Evolutionary conservation across 2,888 invertebrate species (phyloP), one percentile per base, ranked within the genome.

Genomic region (Spicauda simplicius): DNA sequence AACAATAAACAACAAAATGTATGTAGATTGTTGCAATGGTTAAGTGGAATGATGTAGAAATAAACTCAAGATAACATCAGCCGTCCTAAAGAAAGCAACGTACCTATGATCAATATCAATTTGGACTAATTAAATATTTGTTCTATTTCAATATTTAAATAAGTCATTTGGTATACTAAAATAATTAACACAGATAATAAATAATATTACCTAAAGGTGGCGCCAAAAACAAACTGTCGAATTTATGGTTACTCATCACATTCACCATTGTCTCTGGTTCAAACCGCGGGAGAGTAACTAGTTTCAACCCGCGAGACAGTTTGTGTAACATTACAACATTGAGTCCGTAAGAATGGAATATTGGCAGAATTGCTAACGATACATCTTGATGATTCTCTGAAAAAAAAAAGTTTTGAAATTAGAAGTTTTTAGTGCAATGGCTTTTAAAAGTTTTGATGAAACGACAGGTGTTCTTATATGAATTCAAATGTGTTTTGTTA

Each of bases 271-370:
- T 88, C 0, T 95, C 94, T 0, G 96, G 95, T 52, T 96, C 95
- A 80, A 98, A 98, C 80, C 94, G 95, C 0, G 97, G 96, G 69
- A 97, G 74, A 0, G 96, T 96, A 7, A 96, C 91, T 50, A 96
- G 69, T 72, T 94, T 95, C 0, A 92, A 79, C 0, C 97, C 97
- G 14, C 84, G 82, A 0, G 90, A 84, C 60, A 97, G 72, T 68
- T 94, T 93, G 57, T 94, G 93, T 1, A 95, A 72, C 78, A 95
- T 84, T n/a, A 94, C 82, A 0, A 94, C 84, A 0, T 91, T 88
- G 64, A 96, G 85, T 0, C 96, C 96, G 76, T 95, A 97, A 66
- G 95, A 95, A 81, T 97, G 97, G 79, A 95, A 97, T 83, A 96
- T 94, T 7, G 97, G 97, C 66, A 97, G 80, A 16, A 97, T 87